These are phyloP conservation scores for Andrena camellia DNA, from an alignment of 2,888 invertebrate species.

Conservation along the genomic window DNA sequence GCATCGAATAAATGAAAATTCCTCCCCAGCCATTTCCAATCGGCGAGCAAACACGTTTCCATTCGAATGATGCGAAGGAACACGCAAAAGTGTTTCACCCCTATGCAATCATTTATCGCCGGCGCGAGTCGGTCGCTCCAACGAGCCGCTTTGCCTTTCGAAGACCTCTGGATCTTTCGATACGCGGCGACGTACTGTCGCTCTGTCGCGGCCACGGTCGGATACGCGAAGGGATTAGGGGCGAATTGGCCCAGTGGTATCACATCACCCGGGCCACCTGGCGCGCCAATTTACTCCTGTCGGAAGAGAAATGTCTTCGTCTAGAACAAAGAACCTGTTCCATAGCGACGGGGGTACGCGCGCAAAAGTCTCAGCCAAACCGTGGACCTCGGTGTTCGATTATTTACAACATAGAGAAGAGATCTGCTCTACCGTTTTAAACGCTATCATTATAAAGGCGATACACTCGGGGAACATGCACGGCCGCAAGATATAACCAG, in stretches of 20 bases:
- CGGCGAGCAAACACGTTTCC: no score
- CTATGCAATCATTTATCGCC: no score
- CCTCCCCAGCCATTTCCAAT: no score
- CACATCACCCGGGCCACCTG: no score
- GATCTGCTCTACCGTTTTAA: conserved; percentile 55
- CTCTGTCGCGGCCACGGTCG: not conserved
- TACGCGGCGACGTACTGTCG: not conserved
- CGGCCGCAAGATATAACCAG: conserved; percentile 50
- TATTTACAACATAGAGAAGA: conserved; percentile 68
- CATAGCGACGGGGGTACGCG: conserved; percentile 23
- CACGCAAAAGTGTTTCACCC: no score
- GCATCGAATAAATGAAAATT: no score
- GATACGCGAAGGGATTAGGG: not conserved
- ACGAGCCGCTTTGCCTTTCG: not conserved
- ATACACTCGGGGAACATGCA: conserved; percentile 68
- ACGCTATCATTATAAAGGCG: conserved; percentile 67
- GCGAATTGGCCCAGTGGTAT: not conserved
- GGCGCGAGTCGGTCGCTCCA: no score
- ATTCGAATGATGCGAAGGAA: no score
- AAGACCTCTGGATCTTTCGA: not conserved
- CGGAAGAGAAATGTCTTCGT: conserved; percentile 33
- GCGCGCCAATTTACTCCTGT: not conserved
- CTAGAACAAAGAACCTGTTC: conserved; percentile 42
- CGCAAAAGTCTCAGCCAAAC: conserved; percentile 6
- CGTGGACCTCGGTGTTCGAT: conserved; percentile 8